phyloP scores from a whole-genome alignment of 2,797 vertebrate species.

The Gymnocypris eckloni region DNA sequence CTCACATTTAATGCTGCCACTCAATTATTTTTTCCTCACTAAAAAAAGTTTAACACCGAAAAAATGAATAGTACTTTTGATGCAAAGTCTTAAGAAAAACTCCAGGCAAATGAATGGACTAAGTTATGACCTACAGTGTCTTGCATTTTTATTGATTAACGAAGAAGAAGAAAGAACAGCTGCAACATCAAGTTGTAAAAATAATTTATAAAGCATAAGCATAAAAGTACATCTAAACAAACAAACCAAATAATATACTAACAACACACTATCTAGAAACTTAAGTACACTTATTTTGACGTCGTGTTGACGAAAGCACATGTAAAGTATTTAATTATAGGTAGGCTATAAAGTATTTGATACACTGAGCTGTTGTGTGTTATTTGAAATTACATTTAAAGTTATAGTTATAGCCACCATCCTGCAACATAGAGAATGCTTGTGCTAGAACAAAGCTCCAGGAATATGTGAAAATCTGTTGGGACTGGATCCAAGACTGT shows the following conservation, averaged over 20 bases:
- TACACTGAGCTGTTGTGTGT: neutral
- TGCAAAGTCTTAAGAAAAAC: neutral
- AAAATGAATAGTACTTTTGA: constrained; percentile 9
- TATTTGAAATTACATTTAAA: neutral
- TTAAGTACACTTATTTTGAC: neutral
- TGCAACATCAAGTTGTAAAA: neutral
- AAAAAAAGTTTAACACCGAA: neutral
- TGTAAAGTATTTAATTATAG: neutral
- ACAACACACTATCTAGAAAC: neutral
- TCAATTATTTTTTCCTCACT: constrained; percentile 5
- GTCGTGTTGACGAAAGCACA: neutral
- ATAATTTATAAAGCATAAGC: neutral
- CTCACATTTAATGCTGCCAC: neutral
- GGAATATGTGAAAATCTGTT: neutral
- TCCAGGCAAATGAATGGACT: neutral
- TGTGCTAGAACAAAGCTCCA: neutral
- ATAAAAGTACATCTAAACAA: neutral
- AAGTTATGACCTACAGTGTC: neutral
- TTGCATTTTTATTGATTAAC: too few relatives aligned
- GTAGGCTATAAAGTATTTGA: neutral
- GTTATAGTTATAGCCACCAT: neutral
- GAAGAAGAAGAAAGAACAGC: neutral
- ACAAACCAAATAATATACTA: neutral
- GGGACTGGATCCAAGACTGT: neutral
- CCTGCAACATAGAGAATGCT: neutral